These are phyloP conservation scores for Lasius fuliginosus DNA, from an alignment of 2,888 invertebrate species.

Conservation along the genomic window DNA sequence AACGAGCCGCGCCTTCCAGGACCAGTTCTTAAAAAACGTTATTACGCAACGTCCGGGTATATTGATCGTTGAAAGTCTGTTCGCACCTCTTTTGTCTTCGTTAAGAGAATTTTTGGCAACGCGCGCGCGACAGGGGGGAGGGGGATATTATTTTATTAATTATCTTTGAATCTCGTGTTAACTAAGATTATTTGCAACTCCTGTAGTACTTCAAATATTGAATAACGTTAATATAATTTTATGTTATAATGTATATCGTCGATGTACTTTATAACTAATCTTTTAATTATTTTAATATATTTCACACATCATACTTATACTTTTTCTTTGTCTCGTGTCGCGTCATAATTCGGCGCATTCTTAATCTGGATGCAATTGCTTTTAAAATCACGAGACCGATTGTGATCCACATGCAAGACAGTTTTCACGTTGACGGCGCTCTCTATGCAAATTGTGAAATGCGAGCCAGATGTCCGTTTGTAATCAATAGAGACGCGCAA, in stretches of 20 bases:
- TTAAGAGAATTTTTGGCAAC: conserved; percentile 13
- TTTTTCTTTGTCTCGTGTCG: neutral
- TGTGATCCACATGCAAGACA: conserved; percentile 26
- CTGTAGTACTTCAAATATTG: neutral
- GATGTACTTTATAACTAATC: too few relatives aligned
- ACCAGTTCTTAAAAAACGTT: conserved; percentile 47
- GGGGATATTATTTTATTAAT: neutral
- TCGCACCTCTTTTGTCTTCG: conserved; percentile 14
- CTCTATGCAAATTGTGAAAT: conserved; percentile 29
- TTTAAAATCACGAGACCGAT: conserved; percentile 20
- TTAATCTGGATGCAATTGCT: conserved; percentile 17
- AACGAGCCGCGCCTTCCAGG: conserved; percentile 59
- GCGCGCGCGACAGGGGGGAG: neutral
- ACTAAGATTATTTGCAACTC: neutral
- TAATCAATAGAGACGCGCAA: conserved; percentile 69
- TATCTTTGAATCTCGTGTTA: neutral
- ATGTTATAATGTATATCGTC: neutral
- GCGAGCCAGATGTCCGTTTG: conserved; percentile 42
- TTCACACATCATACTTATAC: neutral
- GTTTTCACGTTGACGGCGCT: neutral
- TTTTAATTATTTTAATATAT: neutral
- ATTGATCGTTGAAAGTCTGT: conserved; percentile 18
- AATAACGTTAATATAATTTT: neutral
- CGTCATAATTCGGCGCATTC: neutral
- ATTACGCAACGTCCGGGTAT: conserved; percentile 61